phyloP scores from a whole-genome alignment of 2,113 vertebrate species.

The Pedionomus torquatus region DNA sequence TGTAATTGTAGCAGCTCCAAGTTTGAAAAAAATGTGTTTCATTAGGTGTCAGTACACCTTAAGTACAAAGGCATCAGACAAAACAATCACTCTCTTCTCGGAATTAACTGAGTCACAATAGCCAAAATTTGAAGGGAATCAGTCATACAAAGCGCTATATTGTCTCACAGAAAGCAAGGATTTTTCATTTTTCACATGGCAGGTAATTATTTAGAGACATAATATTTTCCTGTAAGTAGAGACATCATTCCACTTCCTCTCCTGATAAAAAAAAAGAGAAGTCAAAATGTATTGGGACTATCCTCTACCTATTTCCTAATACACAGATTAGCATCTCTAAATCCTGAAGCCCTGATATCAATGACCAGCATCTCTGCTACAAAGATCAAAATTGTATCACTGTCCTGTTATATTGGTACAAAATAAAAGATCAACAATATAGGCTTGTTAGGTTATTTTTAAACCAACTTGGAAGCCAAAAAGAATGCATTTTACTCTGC shows the following conservation, averaged over 20 bases:
- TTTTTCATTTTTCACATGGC: background rate
- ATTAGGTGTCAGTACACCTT: background rate
- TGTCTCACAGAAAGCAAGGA: background rate
- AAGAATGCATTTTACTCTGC: background rate
- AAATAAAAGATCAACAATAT: background rate
- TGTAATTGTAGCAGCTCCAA: background rate
- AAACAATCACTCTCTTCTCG: background rate
- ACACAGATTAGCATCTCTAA: background rate
- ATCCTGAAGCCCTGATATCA: background rate
- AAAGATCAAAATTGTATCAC: background rate
- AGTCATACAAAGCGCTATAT: background rate
- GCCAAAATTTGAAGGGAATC: background rate
- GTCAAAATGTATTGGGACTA: background rate
- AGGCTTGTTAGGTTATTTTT: background rate
- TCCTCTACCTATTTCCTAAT: background rate
- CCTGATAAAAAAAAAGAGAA: background rate
- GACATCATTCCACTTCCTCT: background rate
- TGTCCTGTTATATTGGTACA: background rate
- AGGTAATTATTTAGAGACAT: background rate
- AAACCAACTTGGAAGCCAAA: background rate
- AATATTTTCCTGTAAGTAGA: background rate
- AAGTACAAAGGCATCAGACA: background rate
- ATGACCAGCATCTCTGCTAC: background rate
- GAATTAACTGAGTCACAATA: background rate
- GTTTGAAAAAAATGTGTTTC: background rate